Percentiles rank a stretch among this genome's conserved stretches.
phyloP scores from a whole-genome alignment of 2,797 vertebrate genomes.

The Scolopax bukidnonensis region DNA sequence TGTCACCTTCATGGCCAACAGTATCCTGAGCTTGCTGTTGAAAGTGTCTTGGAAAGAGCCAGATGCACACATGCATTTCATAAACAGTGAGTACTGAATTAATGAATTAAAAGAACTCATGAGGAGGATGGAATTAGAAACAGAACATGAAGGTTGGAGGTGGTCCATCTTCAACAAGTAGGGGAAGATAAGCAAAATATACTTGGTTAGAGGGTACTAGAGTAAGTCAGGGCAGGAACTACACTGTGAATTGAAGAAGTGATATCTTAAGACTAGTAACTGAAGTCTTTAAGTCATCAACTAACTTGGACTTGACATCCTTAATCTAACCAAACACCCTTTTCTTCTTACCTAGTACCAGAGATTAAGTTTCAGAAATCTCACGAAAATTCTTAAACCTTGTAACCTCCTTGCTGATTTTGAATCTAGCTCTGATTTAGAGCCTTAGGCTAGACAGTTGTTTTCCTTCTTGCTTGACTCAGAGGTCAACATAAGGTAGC shows the following conservation, averaged over 20 bases:
- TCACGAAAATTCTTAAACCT: background rate
- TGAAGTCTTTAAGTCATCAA: background rate
- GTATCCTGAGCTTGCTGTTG: background rate
- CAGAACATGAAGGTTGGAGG: background rate
- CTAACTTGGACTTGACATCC: background rate
- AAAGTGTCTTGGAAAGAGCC: background rate
- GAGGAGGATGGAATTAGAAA: background rate
- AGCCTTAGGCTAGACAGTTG: background rate
- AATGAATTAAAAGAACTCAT: background rate
- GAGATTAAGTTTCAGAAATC: background rate
- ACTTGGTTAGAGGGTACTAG: background rate
- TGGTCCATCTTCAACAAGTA: rapidly evolving
- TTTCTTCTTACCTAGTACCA: background rate
- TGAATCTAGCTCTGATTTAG: background rate
- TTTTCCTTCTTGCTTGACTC: background rate
- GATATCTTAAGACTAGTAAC: background rate
- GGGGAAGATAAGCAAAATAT: background rate
- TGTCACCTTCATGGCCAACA: background rate
- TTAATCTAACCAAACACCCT: background rate
- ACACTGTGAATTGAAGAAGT: background rate
- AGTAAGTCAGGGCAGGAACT: background rate
- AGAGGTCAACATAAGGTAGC: background rate
- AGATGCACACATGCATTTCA: background rate
- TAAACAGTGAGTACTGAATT: background rate
- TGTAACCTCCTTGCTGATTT: background rate